A percentile compares a stretch with the other conserved stretches of the same genome.
Evolutionary conservation across 2,888 invertebrate genomes (phyloP).

Genomic region (Germaria angustata): DNA sequence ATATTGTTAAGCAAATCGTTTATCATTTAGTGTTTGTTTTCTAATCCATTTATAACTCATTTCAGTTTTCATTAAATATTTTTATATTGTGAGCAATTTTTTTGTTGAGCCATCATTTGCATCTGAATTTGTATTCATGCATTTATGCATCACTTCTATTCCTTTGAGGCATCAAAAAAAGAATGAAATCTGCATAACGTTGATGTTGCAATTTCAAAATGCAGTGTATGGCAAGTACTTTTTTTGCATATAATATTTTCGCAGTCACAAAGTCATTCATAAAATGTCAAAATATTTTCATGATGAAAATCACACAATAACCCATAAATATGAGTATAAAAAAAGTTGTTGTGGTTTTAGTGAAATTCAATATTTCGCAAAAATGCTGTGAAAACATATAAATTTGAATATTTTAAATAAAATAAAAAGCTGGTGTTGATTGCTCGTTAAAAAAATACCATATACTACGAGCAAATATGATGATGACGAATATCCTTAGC

Average conservation of each 20-base stretch:
- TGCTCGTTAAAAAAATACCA: too few species aligned
- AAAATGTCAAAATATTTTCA: slow-evolving; percentile 38
- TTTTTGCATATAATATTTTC: background rate
- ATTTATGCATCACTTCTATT: slow-evolving; percentile 41
- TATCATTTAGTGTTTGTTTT: slow-evolving; percentile 34
- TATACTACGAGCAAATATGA: too few species aligned
- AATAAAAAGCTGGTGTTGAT: background rate
- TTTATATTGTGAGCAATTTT: background rate
- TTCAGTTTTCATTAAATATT: slow-evolving; percentile 13
- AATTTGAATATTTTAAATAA: slow-evolving; percentile 16
- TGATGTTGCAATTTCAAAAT: slow-evolving; percentile 38
- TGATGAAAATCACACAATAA: slow-evolving; percentile 4
- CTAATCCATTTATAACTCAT: slow-evolving; percentile 30
- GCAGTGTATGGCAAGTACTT: background rate
- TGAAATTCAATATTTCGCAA: slow-evolving; percentile 21
- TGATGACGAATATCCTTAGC: too few species aligned
- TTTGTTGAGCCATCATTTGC: slow-evolving; percentile 23
- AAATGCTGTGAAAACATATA: background rate
- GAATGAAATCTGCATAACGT: slow-evolving; percentile 18
- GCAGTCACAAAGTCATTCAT: slow-evolving; percentile 33
- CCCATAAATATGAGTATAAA: background rate
- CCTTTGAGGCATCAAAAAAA: slow-evolving; percentile 43
- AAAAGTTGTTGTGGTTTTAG: slow-evolving; percentile 44
- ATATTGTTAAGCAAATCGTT: slow-evolving; percentile 13
- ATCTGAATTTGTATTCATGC: slow-evolving; percentile 43